A percentile compares a stretch with the other conserved stretches of the same genome.
Evolutionary conservation across 2,888 invertebrate genomes (phyloP).

Genomic region (Conchocele bisecta): DNA sequence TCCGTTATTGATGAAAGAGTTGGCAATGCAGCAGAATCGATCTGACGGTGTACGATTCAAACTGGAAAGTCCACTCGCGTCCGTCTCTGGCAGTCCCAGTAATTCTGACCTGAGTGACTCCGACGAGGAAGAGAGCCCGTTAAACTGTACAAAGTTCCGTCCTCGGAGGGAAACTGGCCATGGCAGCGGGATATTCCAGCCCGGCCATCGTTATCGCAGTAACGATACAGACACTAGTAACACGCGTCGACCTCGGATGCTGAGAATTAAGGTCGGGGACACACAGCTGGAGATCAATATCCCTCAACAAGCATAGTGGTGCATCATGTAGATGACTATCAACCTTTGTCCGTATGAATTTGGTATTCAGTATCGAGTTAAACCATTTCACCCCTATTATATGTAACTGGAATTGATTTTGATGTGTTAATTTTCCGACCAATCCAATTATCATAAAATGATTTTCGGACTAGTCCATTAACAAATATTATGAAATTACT

Average conservation of each 20-base stretch:
- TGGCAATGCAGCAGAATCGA: constrained; percentile 48
- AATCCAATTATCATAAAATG: too few species aligned
- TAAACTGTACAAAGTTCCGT: constrained; percentile 55
- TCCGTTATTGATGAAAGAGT: constrained; percentile 63
- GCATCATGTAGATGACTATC: too few species aligned
- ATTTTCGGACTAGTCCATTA: too few species aligned
- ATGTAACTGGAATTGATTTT: too few species aligned
- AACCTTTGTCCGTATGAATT: too few species aligned
- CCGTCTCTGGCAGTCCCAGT: constrained; percentile 44
- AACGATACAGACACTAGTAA: background rate
- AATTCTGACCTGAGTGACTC: constrained; percentile 50
- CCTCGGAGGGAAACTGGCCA: background rate
- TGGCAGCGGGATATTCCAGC: background rate
- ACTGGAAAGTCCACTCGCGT: constrained; percentile 46
- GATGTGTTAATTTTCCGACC: too few species aligned
- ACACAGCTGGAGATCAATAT: constrained; percentile 55
- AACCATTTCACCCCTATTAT: too few species aligned
- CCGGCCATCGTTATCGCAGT: constrained; percentile 1
- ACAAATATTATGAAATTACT: too few species aligned
- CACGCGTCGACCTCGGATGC: constrained; percentile 42
- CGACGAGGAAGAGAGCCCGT: constrained; percentile 55
- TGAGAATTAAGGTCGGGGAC: constrained; percentile 54
- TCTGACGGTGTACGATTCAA: constrained; percentile 63
- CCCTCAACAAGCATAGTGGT: constrained; percentile 28
- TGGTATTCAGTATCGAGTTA: too few species aligned